Evolutionary conservation across 2,797 vertebrate species (phyloP), one percentile per base, ranked within the genome.

Genomic region (Phoxinus dragarum): DNA sequence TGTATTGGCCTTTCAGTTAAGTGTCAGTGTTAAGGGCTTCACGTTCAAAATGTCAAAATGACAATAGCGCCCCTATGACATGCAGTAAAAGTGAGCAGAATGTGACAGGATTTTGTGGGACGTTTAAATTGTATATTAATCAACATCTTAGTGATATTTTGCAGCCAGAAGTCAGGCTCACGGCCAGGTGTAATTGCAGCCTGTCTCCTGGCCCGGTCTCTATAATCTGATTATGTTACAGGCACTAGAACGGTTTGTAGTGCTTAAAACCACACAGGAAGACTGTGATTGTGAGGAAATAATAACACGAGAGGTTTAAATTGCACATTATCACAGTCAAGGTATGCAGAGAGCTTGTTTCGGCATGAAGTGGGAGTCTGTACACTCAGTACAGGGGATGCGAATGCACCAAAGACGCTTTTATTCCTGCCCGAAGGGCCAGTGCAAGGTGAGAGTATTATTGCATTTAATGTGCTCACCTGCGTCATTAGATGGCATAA

Each of bases 311-410:
- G 72, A 73, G 86, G 87, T 86, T 92, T 92, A 84, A 90, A 92
- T 89, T 92, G 88, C 90, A 89, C 82, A 86, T 74, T 88, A 85
- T 61, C 84, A 82, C 59, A 78, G 77, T 73, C 69, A 38, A 91
- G 88, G 87, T 90, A 93, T 91, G 91, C 90, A 90, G 85, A 66
- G 67, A 89, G 89, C 90, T 82, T 93, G 90, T 86, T 91, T 34
- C 38, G 81, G 90, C 86, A 92, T 2, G 88, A 89, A 81, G 86
- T 84, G 71, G 27, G 49, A 3, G 31, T 47, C 77, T 66, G 77
- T 34, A 80, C 56, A 79, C 40, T 80, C 11, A 36, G 64, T 52
- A 52, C 17, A 36, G 19, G 17, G 44, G 42, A 80, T 34, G 17
- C 64, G 40, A 23, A 38, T 38, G 44, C 64, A 68, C 44, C 23